Evolutionary conservation across 2,888 invertebrate genomes (phyloP).

Genomic region (Apantesis nais): DNA sequence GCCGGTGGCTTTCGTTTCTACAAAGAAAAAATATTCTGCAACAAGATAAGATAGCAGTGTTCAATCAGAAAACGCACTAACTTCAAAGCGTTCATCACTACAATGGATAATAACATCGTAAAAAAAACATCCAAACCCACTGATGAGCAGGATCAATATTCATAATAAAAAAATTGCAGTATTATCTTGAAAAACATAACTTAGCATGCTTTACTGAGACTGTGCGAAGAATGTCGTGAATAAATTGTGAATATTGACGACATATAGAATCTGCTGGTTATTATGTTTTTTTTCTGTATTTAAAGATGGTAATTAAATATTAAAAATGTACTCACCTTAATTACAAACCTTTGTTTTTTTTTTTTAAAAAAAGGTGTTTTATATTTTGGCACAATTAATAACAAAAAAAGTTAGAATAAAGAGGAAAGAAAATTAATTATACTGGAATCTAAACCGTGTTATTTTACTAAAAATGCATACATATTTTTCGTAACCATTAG

Average conservation of each 20-base stretch:
- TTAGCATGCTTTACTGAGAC: neutral
- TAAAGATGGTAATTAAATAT: too few relatives aligned
- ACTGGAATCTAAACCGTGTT: too few relatives aligned
- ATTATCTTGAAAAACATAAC: neutral
- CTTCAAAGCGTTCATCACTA: conserved; percentile 8
- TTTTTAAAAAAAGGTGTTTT: neutral
- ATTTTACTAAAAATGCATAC: too few relatives aligned
- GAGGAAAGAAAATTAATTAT: too few relatives aligned
- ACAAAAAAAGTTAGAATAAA: too few relatives aligned
- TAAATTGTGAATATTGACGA: neutral
- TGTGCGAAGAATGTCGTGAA: neutral
- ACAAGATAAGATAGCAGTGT: conserved; percentile 25
- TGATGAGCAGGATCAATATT: neutral
- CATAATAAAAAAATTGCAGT: neutral
- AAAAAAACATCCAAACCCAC: conserved; percentile 5
- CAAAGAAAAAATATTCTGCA: conserved; percentile 38
- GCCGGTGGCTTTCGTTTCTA: conserved; percentile 49
- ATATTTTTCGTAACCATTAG: too few relatives aligned
- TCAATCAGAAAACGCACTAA: neutral
- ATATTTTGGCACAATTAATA: too few relatives aligned
- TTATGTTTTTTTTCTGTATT: too few relatives aligned
- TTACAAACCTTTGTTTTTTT: too few relatives aligned
- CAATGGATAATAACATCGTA: neutral
- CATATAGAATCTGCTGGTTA: too few relatives aligned
- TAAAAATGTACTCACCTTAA: too few relatives aligned